Percentiles rank a stretch among this genome's conserved stretches.
Evolutionary conservation across 1,140 invertebrate genomes (phyloP).

Genomic region (Aphis gossypii): DNA sequence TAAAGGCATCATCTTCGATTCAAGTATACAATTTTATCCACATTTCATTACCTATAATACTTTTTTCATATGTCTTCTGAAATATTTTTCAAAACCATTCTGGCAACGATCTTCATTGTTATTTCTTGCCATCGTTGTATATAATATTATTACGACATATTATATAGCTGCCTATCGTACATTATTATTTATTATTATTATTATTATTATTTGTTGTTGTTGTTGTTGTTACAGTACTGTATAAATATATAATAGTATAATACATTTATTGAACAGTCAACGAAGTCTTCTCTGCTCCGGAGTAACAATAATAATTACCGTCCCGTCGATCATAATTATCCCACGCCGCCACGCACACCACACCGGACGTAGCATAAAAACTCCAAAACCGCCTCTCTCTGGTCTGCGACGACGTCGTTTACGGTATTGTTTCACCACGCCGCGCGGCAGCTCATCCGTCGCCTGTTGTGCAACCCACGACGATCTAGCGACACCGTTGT

Average conservation of each 20-base stretch:
- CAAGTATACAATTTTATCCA: too few species aligned
- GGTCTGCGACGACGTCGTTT: neutral
- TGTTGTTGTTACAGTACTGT: neutral
- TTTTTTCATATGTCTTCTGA: neutral
- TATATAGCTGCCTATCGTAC: neutral
- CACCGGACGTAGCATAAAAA: neutral
- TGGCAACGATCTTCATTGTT: neutral
- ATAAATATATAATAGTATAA: neutral
- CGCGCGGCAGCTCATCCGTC: neutral
- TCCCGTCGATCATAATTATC: constrained; percentile 17
- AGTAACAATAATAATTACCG: constrained; percentile 3
- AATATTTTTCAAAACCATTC: too few species aligned
- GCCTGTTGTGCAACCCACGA: constrained; percentile 30
- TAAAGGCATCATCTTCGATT: too few species aligned
- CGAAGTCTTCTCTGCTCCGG: neutral
- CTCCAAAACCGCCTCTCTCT: neutral
- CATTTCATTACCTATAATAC: neutral
- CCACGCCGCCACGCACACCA: neutral
- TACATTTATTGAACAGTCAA: neutral
- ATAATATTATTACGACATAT: neutral
- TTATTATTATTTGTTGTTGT: neutral
- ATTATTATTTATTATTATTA: neutral
- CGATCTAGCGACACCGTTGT: neutral
- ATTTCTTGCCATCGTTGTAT: neutral
- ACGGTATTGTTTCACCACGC: neutral